Evolutionary conservation across 2,797 vertebrate species (phyloP), one percentile per base, ranked within the genome.

Genomic region (Falco berigora): DNA sequence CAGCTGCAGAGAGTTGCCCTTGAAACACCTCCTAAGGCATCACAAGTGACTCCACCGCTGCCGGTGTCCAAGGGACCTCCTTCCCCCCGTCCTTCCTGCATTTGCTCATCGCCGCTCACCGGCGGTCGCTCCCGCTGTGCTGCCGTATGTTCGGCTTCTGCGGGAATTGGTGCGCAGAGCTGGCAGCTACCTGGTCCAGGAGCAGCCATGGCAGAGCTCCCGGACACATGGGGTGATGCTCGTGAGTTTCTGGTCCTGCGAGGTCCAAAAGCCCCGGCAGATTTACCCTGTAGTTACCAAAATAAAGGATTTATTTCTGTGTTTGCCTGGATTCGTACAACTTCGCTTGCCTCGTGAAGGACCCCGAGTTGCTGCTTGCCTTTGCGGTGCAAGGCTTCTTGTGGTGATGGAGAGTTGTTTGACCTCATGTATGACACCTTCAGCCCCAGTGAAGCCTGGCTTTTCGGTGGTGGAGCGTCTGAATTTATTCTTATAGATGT

Each of bases 391-490:
- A 14, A 22, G 15, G 56, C 50, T 32, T 63, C 46, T 42, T 7
- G 2, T 4, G 47, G 76, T 1, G 8, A 3, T 16, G 38, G 50
- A 44, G 66, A 66, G 28, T 25, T 0, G 1, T 32, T 2, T 7
- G 30, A 49, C 53, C 46, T 40, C 34, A 1, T 2, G 18, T 6
- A 17, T 4, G 61, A 30, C 53, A 38, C 28, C 42, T 68, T 46
- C 55, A 58, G 73, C 30, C 62, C 47, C 59, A 9, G 15, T 9
- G 52, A 32, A 81, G n/a, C 28, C 30, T 62, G 47, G 27, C 36
- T 52, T 58, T 38, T 58, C 0, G 2, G 20, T 32, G 49, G 24
- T 47, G 17, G 38, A 36, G 38, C 52, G 22, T 49, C 53, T 68
- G 19, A 53, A 36, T 85, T 68, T 58, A 16, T 52, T 49, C 47